Base-by-base conservation (phyloP, 2,113 vertebrate species). In the Ardeotis arabs region DNA sequence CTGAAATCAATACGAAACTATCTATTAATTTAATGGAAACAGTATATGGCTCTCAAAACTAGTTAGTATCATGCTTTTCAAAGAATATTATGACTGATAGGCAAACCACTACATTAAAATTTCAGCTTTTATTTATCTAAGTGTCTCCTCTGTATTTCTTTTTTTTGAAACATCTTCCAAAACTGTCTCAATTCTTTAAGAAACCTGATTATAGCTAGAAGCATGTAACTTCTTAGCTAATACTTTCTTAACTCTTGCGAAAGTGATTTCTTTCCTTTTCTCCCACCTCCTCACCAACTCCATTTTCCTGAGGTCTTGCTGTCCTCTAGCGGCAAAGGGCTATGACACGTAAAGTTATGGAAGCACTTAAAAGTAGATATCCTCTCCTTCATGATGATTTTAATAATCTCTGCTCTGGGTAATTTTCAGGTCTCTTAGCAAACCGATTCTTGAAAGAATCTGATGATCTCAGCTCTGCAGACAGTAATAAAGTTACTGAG, bases 261-360 rank as follows among this genome's bases (percentile, higher is more conserved):
- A 47, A 74, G 47, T 1, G 41, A 47, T 37, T 27, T 7, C 31
- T 50, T 6, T 47, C 55, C 28, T 77, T 74, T 89, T 15, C 31
- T 53, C 11, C 39, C 44, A 59, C 33, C 17, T 4, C 27, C 7
- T 75, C 35, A 22, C 24, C 12, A 79, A 23, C 10, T 2, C 35
- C 25, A 8, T 88, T 97, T 96, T 86, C 31, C 86, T 84, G 95
- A 96, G 29, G 11, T 88, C 84, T 69, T 97, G 75, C 96, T 98
- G 97, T 90, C 97, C 96, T 88, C 98, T 98, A 97, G 87, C 87
- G 98, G 97, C 29, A 14, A 72, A 92, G 29, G 39, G 25, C 79
- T 60, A 33, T 1, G 79, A 77, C 49, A 63, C 11, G 24, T 41
- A 79, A 67, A 80, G 17, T 35, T 39, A 37, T 1, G 12, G 53